Percentiles rank a stretch among this genome's conserved stretches.
Conservation (phyloP, 2,797 vertebrate genomes). For the Eremophila alpestris region DNA sequence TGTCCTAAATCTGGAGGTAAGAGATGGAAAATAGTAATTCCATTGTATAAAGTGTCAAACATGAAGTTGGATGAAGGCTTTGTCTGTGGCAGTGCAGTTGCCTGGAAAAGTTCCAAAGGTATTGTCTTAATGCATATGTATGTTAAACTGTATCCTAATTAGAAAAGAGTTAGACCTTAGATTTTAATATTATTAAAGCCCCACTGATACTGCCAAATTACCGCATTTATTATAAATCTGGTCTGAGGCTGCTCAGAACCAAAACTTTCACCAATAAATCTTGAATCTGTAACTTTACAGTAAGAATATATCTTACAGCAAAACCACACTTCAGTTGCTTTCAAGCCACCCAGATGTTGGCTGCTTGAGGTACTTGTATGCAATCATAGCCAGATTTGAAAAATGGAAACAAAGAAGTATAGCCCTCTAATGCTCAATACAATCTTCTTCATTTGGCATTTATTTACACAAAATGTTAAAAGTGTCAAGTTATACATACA, state of each 20-base stretch:
- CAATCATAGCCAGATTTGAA: neutral
- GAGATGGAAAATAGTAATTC: slow-evolving; percentile 13
- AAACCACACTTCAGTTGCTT: neutral
- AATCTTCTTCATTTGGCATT: slow-evolving; percentile 16
- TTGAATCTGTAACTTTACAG: neutral
- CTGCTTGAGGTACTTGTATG: slow-evolving; percentile 1
- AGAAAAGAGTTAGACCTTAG: slow-evolving; percentile 8
- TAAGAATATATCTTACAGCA: neutral
- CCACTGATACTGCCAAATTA: neutral
- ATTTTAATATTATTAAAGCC: neutral
- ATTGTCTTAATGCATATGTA: neutral
- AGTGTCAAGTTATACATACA: neutral
- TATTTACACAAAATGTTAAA: slow-evolving; percentile 37
- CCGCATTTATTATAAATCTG: neutral
- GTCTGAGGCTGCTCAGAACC: neutral
- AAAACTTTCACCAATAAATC: neutral
- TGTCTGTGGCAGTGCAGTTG: neutral
- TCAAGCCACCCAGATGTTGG: slow-evolving; percentile 28
- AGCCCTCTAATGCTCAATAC: neutral
- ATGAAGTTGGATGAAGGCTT: neutral
- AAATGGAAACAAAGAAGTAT: neutral
- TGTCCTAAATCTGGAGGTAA: slow-evolving; percentile 6
- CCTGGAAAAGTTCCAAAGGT: slow-evolving; percentile 57
- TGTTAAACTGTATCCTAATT: slow-evolving; percentile 49
- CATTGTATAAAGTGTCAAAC: slow-evolving; percentile 28